Evolutionary conservation across 2,797 vertebrate species (phyloP).

Genomic region (Loriculus beryllinus): DNA sequence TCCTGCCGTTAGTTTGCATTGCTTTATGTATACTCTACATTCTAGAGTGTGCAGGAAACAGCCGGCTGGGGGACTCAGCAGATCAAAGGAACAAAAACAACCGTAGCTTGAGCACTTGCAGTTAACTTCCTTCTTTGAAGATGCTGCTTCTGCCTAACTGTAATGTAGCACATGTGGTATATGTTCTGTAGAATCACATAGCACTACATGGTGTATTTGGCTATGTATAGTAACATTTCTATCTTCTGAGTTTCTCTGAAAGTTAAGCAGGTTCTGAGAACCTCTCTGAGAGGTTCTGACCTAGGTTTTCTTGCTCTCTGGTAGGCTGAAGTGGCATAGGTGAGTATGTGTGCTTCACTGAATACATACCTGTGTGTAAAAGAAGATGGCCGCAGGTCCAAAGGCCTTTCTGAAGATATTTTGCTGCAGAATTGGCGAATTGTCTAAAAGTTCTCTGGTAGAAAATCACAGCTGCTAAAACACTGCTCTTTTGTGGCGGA

Average conservation of each 20-base stretch:
- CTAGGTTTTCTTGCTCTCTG: neutral
- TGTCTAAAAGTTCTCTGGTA: neutral
- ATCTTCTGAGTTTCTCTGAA: neutral
- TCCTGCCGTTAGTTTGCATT: neutral
- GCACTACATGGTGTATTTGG: fast-evolving
- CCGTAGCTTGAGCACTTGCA: neutral
- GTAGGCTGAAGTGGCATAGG: neutral
- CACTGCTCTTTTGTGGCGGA: neutral
- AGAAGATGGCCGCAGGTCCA: neutral
- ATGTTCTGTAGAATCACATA: neutral
- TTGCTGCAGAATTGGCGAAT: neutral
- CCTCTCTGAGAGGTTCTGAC: neutral
- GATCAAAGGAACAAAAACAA: neutral
- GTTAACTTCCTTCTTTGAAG: neutral
- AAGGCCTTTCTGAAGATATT: neutral
- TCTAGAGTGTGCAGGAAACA: neutral
- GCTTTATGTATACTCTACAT: neutral
- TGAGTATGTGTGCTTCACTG: neutral
- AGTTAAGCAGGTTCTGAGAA: neutral
- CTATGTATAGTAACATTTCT: neutral
- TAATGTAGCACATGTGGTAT: fast-evolving
- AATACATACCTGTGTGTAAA: neutral
- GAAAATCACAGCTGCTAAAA: constrained; percentile 25
- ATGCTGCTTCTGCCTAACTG: neutral
- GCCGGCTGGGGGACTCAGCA: neutral